Conservation (phyloP, 2,797 vertebrate species). For the Gymnothorax javanicus region DNA sequence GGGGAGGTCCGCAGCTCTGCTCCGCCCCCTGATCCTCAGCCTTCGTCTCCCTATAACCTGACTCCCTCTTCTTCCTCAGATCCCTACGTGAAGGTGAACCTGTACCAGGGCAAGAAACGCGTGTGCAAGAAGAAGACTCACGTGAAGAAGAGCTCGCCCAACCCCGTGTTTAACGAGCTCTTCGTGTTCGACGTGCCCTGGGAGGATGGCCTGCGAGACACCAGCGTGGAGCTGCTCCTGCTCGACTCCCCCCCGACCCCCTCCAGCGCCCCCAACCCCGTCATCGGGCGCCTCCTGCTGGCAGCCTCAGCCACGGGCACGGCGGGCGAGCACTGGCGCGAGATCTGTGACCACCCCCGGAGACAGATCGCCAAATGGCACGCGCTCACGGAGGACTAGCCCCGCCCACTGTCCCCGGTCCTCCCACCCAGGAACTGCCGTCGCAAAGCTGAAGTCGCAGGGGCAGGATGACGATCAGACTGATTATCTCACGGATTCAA, state of each 20-base stretch:
- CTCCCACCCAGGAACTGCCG: constrained; percentile 60
- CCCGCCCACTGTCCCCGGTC: background rate
- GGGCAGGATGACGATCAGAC: constrained; percentile 3
- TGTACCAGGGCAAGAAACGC: constrained; percentile 93
- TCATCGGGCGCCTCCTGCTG: constrained; percentile 85
- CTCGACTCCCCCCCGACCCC: constrained; percentile 78
- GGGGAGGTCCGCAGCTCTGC: background rate
- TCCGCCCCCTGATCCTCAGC: too few relatives aligned
- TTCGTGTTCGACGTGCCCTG: constrained; percentile 97
- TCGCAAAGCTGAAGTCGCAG: constrained; percentile 31
- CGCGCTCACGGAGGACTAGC: constrained; percentile 85
- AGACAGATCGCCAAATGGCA: constrained; percentile 99
- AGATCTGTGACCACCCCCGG: constrained; percentile 95
- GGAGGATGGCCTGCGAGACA: constrained; percentile 87
- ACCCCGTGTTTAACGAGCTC: constrained; percentile 96
- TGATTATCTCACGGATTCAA: too few relatives aligned
- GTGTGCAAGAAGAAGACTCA: constrained; percentile 98
- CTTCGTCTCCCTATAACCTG: background rate
- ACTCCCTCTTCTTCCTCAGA: constrained; percentile 69
- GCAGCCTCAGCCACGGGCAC: constrained; percentile 84
- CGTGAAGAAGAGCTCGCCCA: constrained; percentile 94
- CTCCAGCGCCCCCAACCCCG: constrained; percentile 68
- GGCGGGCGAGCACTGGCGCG: constrained; percentile 94
- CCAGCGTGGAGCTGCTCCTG: constrained; percentile 95
- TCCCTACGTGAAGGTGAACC: constrained; percentile 95